Evolutionary conservation across 1,140 invertebrate genomes (phyloP), one percentile per base, ranked within the genome.

Genomic region (Latrodectus geometricus): DNA sequence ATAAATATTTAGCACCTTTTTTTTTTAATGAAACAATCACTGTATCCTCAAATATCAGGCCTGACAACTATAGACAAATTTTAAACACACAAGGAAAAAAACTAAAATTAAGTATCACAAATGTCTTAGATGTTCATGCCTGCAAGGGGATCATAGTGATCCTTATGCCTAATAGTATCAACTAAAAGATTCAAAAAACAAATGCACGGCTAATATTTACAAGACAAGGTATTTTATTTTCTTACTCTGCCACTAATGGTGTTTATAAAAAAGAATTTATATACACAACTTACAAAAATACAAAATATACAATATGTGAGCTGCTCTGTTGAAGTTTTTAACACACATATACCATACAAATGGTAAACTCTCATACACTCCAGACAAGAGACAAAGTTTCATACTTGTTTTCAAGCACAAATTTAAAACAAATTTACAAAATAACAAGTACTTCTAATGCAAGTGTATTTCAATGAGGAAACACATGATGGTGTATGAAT

Each of bases 301-400:
- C 83, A 86, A 86, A 86, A 86, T 86, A 35, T 86, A 86, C 83
- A 86, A 86, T 86, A 86, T 86, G 73, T 86, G 74, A 86, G 83
- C 83, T 86, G 83, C 83, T 76, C 83, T 86, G 83, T 86, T 72
- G 83, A 86, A 86, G 83, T 77, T 82, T 61, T n/a, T 81, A 69
- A 86, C 83, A 86, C 83, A 77, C 83, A 78, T 77, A 52, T 86
- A 54, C 49, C 83, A 78, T 77, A 66, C 75, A 35, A 35, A 86
- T 21, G 73, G 79, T 49, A 49, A 73, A 82, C 61, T 73, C 83
- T 86, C 76, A 73, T 74, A 86, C 83, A 52, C 83, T 78, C 77
- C 9, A 86, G 9, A 75, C 61, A 75, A 56, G 56, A 84, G 68
- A 76, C 68, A 49, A 56, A 81, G 68, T 35, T 17, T 61, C 21